Percentiles rank a stretch among this genome's conserved stretches.
These are phyloP conservation scores for Alectura lathami DNA, from an alignment of 2,113 vertebrate species.

Conservation along the genomic window DNA sequence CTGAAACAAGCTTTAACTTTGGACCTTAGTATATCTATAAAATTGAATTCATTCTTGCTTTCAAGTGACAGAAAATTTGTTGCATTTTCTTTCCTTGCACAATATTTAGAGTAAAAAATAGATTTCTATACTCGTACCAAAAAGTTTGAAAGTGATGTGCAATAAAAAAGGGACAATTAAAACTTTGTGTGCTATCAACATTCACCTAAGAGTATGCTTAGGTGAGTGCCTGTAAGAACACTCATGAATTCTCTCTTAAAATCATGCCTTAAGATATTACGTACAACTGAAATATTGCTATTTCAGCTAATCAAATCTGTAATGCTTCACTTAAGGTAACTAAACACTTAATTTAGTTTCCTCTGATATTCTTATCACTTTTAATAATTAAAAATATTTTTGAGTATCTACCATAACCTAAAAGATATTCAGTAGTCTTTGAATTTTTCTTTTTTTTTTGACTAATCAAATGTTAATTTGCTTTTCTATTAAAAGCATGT, in stretches of 20 bases:
- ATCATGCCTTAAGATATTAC: background rate
- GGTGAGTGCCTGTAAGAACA: background rate
- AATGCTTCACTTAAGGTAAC: background rate
- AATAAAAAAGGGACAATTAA: background rate
- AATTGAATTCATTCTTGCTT: background rate
- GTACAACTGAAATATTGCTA: background rate
- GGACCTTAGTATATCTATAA: background rate
- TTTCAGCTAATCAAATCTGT: background rate
- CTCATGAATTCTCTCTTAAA: background rate
- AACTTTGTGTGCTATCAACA: background rate
- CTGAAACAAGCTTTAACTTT: background rate
- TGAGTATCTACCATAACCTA: background rate
- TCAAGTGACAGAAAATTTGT: background rate
- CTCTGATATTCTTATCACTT: background rate
- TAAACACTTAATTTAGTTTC: background rate
- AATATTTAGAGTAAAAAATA: background rate
- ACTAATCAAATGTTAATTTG: background rate
- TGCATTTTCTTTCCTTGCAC: background rate
- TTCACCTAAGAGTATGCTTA: background rate
- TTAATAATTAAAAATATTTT: background rate
- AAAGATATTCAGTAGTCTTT: background rate
- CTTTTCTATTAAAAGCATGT: background rate
- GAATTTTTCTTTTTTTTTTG: background rate
- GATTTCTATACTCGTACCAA: background rate
- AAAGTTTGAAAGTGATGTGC: background rate